Conservation (phyloP, 2,113 vertebrate species). For the Gallinago jamesoni region DNA sequence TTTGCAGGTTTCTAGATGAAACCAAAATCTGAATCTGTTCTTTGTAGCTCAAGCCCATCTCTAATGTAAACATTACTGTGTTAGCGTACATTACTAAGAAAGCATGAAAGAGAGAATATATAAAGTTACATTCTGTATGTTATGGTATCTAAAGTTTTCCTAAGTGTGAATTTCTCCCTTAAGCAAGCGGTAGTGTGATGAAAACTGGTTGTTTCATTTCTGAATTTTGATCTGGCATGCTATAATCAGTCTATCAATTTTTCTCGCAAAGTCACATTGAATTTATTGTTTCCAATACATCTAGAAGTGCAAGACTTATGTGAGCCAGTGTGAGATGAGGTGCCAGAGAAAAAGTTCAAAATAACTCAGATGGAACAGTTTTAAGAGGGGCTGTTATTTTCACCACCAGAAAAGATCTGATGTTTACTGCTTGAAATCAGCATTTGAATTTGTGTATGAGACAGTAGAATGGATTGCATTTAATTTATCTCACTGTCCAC, state of each 20-base stretch:
- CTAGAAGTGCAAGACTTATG: not conserved
- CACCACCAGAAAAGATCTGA: not conserved
- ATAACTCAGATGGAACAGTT: not conserved
- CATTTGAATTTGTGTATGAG: not conserved
- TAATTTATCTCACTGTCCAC: not conserved
- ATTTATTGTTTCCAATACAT: conserved; percentile 36
- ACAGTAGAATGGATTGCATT: not conserved
- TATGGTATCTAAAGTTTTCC: not conserved
- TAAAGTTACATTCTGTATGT: not conserved
- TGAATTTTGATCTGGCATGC: not conserved
- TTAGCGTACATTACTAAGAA: not conserved
- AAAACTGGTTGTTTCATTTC: not conserved
- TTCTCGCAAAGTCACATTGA: not conserved
- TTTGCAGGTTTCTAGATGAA: not conserved
- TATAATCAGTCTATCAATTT: conserved; percentile 23
- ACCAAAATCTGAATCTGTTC: not conserved
- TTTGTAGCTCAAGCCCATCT: not conserved
- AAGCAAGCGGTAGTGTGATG: not conserved
- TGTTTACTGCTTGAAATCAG: not conserved
- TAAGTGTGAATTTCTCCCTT: conserved; percentile 1
- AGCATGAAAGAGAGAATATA: not conserved
- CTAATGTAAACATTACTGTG: not conserved
- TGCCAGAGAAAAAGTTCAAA: conserved; percentile 5
- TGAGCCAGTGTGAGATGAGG: not conserved
- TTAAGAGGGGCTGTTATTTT: not conserved